A percentile compares a stretch with the other conserved stretches of the same genome.
phyloP scores from a whole-genome alignment of 2,113 vertebrate species.

The Rutilus rutilus region DNA sequence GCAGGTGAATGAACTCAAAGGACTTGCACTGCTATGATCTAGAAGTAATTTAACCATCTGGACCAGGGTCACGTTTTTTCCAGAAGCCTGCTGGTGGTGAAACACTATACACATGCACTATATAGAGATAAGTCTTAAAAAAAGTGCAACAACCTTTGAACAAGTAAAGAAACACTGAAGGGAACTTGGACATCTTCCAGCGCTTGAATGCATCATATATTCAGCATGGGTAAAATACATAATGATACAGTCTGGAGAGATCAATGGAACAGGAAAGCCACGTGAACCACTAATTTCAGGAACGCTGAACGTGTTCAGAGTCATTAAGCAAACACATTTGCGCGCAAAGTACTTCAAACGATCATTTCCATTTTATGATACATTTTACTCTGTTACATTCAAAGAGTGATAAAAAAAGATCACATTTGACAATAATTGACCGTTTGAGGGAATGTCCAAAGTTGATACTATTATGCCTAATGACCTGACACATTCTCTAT shows the following conservation, averaged over 20 bases:
- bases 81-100: conserved; percentile 41
- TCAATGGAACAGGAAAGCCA: background rate
- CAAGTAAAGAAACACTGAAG: background rate
- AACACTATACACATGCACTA: conserved; percentile 36
- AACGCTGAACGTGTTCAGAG: conserved; percentile 1
- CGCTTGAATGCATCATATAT: background rate
- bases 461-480: conserved; percentile 42
- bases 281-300: conserved; percentile 6
- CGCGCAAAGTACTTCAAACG: conserved; percentile 20
- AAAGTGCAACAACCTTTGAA: background rate
- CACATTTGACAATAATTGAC: background rate
- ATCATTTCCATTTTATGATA: background rate
- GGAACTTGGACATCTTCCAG: conserved; percentile 15
- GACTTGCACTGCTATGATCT: conserved; percentile 45
- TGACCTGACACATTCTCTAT: conserved; percentile 22
- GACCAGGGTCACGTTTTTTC: conserved; percentile 62
- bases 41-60: conserved; percentile 65
- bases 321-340: conserved; percentile 34
- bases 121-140: conserved; percentile 48
- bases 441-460: background rate
- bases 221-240: conserved; percentile 4
- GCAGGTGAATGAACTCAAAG: conserved; percentile 57
- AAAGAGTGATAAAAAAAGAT: conserved; percentile 1
- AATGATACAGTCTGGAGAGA: conserved; percentile 34
- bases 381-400: background rate